These are phyloP conservation scores for Macropus fuliginosus DNA, from an alignment of 2,797 vertebrate genomes.

Conservation along the genomic window DNA sequence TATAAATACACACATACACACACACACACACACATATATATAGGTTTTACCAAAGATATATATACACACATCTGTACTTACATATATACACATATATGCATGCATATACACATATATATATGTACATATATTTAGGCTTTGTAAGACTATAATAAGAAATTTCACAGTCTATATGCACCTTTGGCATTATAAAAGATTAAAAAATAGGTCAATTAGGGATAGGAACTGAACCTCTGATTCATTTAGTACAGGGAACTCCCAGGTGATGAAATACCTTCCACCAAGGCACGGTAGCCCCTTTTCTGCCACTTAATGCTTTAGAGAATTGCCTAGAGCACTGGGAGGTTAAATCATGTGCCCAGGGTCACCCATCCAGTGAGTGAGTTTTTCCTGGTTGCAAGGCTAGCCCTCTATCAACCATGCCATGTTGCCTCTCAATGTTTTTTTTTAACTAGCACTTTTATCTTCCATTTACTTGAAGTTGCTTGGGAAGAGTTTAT, in stretches of 20 bases:
- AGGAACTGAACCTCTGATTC: background rate
- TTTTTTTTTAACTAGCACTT: conserved; percentile 9
- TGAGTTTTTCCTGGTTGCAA: background rate
- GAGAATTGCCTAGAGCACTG: background rate
- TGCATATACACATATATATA: too few relatives aligned
- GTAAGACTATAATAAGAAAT: conserved; percentile 46
- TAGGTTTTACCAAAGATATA: too few relatives aligned
- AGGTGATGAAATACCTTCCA: background rate
- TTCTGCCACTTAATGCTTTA: background rate
- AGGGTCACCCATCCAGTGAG: background rate
- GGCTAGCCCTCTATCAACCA: background rate
- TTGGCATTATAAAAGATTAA: conserved; percentile 36
- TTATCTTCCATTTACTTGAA: conserved; percentile 6
- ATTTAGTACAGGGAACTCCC: background rate
- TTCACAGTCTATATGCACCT: background rate
- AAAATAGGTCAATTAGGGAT: background rate
- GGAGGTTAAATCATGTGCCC: background rate
- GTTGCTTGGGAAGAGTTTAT: conserved; percentile 9
- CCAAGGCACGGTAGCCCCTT: background rate
- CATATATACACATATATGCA: too few relatives aligned
- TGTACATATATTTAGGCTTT: background rate
- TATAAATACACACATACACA: too few relatives aligned
- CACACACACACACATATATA: too few relatives aligned
- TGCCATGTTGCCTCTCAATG: background rate
- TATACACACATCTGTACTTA: too few relatives aligned